phyloP scores from a whole-genome alignment of 2,888 invertebrate species.

The Polylopha cassiicola region DNA sequence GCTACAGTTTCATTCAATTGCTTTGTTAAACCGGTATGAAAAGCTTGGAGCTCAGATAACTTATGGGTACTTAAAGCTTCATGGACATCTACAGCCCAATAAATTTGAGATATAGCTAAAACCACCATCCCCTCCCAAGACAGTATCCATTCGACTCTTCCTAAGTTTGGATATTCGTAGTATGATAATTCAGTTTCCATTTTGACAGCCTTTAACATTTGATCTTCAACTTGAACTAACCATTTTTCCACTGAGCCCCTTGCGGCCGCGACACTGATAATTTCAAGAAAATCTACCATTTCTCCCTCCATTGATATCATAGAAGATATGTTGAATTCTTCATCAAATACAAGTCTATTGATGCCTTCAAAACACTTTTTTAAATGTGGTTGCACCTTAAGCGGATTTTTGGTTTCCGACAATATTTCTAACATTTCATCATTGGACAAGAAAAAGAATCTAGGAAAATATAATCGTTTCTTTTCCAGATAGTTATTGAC shows the following conservation, averaged over 20 bases:
- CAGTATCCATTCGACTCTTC: slow-evolving; percentile 83
- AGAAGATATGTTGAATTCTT: slow-evolving; percentile 82
- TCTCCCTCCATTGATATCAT: slow-evolving; percentile 89
- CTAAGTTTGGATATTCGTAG: slow-evolving; percentile 77
- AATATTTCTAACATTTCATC: slow-evolving; percentile 94
- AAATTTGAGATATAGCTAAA: slow-evolving; percentile 86
- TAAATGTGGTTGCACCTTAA: slow-evolving; percentile 89
- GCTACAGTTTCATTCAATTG: slow-evolving; percentile 86
- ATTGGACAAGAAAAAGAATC: slow-evolving; percentile 94
- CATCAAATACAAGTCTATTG: slow-evolving; percentile 83
- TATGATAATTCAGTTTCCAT: slow-evolving; percentile 82
- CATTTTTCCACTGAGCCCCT: slow-evolving; percentile 92
- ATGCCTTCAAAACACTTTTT: slow-evolving; percentile 94
- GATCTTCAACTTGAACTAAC: slow-evolving; percentile 88
- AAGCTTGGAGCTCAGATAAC: slow-evolving; percentile 73
- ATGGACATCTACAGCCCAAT: slow-evolving; percentile 89
- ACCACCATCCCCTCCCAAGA: slow-evolving; percentile 91
- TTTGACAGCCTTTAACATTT: slow-evolving; percentile 85
- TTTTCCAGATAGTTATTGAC: slow-evolving; percentile 89
- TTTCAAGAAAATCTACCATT: slow-evolving; percentile 78
- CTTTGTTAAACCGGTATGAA: slow-evolving; percentile 71
- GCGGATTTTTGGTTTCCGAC: slow-evolving; percentile 91
- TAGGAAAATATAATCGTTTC: slow-evolving; percentile 88
- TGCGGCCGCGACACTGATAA: slow-evolving; percentile 82
- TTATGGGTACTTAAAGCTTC: slow-evolving; percentile 79